These are phyloP conservation scores for Pleuronectes platessa DNA, from an alignment of 2,113 vertebrate genomes.

Conservation along the genomic window DNA sequence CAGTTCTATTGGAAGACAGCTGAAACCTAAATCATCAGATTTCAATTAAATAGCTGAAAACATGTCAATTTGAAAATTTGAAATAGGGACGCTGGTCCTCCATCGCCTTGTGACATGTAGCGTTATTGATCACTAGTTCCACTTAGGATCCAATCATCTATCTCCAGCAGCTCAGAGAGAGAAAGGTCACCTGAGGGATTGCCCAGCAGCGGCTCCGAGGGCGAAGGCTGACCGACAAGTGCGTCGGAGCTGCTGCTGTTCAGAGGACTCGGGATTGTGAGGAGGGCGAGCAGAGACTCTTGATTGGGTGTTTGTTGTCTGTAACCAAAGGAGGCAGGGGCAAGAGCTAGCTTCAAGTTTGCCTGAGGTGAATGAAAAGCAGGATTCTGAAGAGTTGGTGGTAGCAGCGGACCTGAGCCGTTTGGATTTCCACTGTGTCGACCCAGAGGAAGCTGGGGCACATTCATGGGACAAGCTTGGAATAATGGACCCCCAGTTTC, in stretches of 20 bases:
- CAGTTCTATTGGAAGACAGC: background rate
- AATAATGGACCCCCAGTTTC: background rate
- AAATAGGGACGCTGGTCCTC: background rate
- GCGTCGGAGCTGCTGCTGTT: background rate
- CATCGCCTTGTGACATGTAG: slow-evolving; percentile 1
- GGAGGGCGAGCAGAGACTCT: slow-evolving; percentile 44
- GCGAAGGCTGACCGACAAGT: background rate
- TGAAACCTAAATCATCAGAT: background rate
- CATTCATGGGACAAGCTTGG: background rate
- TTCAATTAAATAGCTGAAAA: background rate
- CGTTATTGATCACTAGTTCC: slow-evolving; percentile 20
- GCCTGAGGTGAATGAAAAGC: background rate
- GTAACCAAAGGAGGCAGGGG: background rate
- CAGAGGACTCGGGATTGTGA: slow-evolving; percentile 28
- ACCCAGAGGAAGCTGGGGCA: background rate
- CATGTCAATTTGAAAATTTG: slow-evolving; percentile 6
- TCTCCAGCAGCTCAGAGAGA: slow-evolving; percentile 64
- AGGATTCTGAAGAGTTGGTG: background rate
- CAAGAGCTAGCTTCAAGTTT: background rate
- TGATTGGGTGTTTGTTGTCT: background rate
- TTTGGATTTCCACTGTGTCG: background rate
- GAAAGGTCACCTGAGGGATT: slow-evolving; percentile 32
- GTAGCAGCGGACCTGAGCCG: background rate
- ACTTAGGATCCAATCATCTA: slow-evolving; percentile 68
- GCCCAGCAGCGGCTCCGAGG: background rate